These are phyloP conservation scores for Paraplagusia blochii DNA, from an alignment of 2,113 vertebrate genomes.

Conservation along the genomic window DNA sequence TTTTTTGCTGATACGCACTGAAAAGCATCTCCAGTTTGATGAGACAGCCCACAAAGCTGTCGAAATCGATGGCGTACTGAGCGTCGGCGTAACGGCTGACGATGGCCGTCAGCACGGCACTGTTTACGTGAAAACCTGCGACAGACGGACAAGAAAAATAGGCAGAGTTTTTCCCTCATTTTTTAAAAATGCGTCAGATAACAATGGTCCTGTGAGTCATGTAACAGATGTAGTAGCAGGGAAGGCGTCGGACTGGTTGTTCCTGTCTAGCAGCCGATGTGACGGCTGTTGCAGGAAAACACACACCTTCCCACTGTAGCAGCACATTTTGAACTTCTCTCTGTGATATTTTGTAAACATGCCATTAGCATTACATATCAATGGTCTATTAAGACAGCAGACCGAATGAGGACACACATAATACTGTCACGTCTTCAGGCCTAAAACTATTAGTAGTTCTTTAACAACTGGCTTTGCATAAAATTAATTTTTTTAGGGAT, in stretches of 20 bases:
- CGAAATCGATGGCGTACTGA: slow-evolving; percentile 77
- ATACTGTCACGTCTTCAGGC: no score
- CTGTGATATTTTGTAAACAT: no score
- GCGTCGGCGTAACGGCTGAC: slow-evolving; percentile 66
- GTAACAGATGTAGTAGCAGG: background rate
- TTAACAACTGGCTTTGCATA: no score
- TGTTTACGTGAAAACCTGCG: slow-evolving; percentile 81
- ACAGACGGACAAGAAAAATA: background rate
- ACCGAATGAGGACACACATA: no score
- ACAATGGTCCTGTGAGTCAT: background rate
- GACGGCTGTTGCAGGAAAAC: background rate
- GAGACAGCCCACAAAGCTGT: slow-evolving; percentile 82
- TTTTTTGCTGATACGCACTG: slow-evolving; percentile 76
- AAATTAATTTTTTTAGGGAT: no score
- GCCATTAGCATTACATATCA: background rate
- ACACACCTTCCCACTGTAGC: background rate
- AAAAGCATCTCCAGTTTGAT: slow-evolving; percentile 83
- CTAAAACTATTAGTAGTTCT: no score
- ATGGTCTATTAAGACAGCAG: no score
- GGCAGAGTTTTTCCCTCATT: background rate
- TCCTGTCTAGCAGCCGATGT: slow-evolving; percentile 19
- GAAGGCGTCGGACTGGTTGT: slow-evolving; percentile 29
- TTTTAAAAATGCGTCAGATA: slow-evolving; percentile 2
- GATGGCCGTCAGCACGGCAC: slow-evolving; percentile 76
- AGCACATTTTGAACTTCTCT: background rate